Base-by-base conservation (phyloP, 2,797 vertebrate species). In the Apogon hyalosoma region DNA sequence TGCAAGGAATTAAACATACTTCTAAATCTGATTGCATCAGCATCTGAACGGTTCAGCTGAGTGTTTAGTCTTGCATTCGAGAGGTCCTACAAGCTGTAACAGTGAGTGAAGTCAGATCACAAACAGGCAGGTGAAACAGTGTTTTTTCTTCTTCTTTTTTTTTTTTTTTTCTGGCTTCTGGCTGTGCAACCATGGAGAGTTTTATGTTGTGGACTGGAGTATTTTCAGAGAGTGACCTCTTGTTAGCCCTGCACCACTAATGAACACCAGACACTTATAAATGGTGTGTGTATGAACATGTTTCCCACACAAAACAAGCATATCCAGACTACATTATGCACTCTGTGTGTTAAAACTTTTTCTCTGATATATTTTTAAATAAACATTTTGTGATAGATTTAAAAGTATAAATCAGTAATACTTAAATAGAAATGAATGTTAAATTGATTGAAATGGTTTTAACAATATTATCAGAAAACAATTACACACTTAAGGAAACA, bases 261-360 rank as follows among this genome's bases (percentile, higher is more conserved):
- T 86, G 71, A 88, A 82, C 64, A 80, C 75, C 80, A 86, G 75
- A 75, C 52, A 65, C 60, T 48, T 53, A 19, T 45, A 24, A 41
- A 41, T 0, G 11, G 13, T n/a, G 47, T 48, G 50, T 59, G 47
- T 36, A 6, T 38, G 41, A 40, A 51, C 50, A 41, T 48, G 16
- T 7, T 11, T 39, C 48, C 61, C 38, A 62, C 39, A 51, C 38
- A 43, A 54, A 48, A 28, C 48, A 42, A 38, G 50, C 46, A 50
- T 28, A 0, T 2, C 18, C 15, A 50, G 55, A 45, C 14, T 41
- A 36, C 33, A 36, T 10, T 36, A 36, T 10, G 33, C 33, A 36
- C 9, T 36, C 9, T 36, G 33, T 2, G 2, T 36, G 33, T 36
- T 36, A 4, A 28, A 28, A 28, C 24, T 36, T 36, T 10, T 10